phyloP scores from a whole-genome alignment of 2,113 vertebrate genomes.

The Gavialis gangeticus region DNA sequence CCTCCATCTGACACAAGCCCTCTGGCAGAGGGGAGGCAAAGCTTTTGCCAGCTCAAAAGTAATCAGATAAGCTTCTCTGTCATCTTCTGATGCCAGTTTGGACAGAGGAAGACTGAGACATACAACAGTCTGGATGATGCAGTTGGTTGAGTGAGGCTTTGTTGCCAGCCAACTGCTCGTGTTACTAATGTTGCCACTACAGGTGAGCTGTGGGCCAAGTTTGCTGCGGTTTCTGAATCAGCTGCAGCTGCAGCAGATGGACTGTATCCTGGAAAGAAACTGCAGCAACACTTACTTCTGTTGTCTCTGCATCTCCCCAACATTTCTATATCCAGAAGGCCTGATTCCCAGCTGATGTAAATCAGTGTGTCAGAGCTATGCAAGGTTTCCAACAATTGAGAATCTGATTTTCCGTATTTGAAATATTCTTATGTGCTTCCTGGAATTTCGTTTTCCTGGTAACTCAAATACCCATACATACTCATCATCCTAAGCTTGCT shows the following conservation, averaged over 20 bases:
- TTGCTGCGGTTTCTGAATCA: constrained; percentile 55
- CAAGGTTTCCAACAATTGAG: not conserved
- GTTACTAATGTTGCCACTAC: too few relatives aligned
- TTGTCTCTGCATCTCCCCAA: constrained; percentile 41
- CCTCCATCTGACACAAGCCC: not conserved
- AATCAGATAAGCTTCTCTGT: not conserved
- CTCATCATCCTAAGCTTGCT: not conserved
- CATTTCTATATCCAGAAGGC: not conserved
- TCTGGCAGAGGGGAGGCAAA: too few relatives aligned
- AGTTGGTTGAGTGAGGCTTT: not conserved
- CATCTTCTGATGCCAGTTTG: not conserved
- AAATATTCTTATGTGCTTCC: not conserved
- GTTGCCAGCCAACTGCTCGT: not conserved
- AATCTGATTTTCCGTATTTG: not conserved
- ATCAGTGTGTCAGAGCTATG: not conserved
- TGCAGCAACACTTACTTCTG: constrained; percentile 20
- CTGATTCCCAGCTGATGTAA: not conserved
- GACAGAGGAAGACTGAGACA: not conserved
- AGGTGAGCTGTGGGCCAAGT: too few relatives aligned
- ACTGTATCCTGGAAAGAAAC: not conserved
- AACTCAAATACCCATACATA: not conserved
- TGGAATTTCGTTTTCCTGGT: not conserved
- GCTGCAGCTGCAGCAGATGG: not conserved
- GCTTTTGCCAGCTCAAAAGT: not conserved
- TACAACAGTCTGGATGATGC: not conserved